Evolutionary conservation across 2,888 invertebrate species (phyloP).

Genomic region (Amaurobius ferox): DNA sequence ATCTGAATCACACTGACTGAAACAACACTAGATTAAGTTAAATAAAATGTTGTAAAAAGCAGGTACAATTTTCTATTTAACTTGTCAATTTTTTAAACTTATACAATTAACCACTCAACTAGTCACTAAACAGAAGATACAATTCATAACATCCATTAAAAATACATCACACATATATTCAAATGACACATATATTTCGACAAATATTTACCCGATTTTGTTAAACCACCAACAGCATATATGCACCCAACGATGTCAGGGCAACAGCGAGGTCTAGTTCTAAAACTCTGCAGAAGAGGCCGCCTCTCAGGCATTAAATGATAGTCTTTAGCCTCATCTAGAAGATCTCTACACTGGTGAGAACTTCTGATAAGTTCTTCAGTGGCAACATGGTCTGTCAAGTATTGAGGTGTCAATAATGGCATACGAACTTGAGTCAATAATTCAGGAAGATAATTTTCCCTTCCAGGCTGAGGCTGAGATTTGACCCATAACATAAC

Average conservation of each 20-base stretch:
- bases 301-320: conserved; percentile 91
- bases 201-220: conserved; percentile 83
- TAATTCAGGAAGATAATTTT: conserved; percentile 83
- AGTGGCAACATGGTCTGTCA: conserved; percentile 88
- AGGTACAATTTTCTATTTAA: too few relatives aligned
- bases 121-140: too few relatives aligned
- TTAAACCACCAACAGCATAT: conserved; percentile 90
- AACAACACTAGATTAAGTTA: too few relatives aligned
- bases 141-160: too few relatives aligned
- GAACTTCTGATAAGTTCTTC: conserved; percentile 87
- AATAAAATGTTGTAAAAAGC: too few relatives aligned
- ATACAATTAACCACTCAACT: too few relatives aligned
- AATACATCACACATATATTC: too few relatives aligned
- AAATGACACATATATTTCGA: too few relatives aligned
- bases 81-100: too few relatives aligned
- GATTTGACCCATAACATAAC: conserved; percentile 88
- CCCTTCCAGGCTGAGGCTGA: conserved; percentile 81
- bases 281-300: conserved; percentile 85
- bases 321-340: conserved; percentile 92
- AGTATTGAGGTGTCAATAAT: conserved; percentile 87
- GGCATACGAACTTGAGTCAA: conserved; percentile 87
- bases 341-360: conserved; percentile 87
- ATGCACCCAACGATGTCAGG: conserved; percentile 85
- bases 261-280: conserved; percentile 86
- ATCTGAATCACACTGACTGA: too few relatives aligned